Evolutionary conservation across 1,140 invertebrate genomes (phyloP).

Genomic region (Drosophila repletoides): DNA sequence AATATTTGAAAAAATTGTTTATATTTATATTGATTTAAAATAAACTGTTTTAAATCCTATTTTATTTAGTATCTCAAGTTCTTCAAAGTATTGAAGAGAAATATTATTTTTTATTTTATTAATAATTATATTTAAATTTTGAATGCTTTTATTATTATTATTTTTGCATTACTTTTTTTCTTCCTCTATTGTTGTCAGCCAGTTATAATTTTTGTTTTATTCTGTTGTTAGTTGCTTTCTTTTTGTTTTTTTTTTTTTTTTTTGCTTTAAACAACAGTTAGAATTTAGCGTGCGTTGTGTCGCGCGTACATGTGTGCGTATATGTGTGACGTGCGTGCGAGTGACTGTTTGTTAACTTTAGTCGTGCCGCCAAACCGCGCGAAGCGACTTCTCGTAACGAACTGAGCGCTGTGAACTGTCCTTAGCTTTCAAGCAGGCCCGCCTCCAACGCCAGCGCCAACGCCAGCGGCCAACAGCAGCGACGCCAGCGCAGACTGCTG

Average conservation of each 20-base stretch:
- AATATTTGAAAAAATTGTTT: no score
- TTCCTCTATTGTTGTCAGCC: neutral
- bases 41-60: no score
- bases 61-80: no score
- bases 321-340: neutral
- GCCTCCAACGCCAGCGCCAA: neutral
- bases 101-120: neutral
- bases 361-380: constrained; percentile 53
- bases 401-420: constrained; percentile 68
- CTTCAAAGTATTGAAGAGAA: no score
- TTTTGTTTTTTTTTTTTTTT: constrained; percentile 13
- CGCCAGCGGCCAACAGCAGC: constrained; percentile 15
- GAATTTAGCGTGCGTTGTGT: neutral
- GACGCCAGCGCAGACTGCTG: constrained; percentile 40
- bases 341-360: neutral
- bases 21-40: no score
- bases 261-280: constrained; percentile 36
- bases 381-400: constrained; percentile 64
- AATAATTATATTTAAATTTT: constrained; percentile 15
- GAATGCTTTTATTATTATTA: constrained; percentile 4
- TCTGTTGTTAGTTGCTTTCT: constrained; percentile 2
- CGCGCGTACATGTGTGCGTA: neutral
- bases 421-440: constrained; percentile 71
- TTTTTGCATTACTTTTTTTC: constrained; percentile 40
- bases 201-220: neutral